Evolutionary conservation across 1,140 invertebrate genomes (phyloP).

Genomic region (Dendroctonus ponderosae): DNA sequence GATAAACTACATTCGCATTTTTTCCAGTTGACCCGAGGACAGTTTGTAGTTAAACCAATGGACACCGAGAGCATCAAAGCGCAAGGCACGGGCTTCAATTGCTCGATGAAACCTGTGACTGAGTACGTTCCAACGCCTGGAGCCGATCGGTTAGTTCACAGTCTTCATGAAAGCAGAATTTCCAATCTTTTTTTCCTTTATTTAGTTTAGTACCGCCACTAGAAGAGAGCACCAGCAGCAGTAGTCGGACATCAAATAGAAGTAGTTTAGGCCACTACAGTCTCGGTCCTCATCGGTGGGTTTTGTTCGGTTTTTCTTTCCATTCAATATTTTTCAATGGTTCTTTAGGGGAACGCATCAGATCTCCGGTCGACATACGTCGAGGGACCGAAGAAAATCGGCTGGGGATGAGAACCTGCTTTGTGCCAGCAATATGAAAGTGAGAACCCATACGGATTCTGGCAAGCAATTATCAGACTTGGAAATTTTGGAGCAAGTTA

Average conservation of each 20-base stretch:
- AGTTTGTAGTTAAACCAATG: constrained; percentile 77
- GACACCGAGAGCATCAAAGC: constrained; percentile 68
- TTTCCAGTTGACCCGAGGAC: constrained; percentile 66
- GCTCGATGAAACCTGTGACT: constrained; percentile 7
- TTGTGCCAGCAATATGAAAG: constrained; percentile 70
- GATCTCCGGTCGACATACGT: constrained; percentile 43
- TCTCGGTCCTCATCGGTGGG: constrained; percentile 56
- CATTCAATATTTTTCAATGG: background rate
- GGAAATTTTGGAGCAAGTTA: constrained; percentile 86
- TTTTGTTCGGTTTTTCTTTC: background rate
- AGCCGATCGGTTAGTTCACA: constrained; percentile 7
- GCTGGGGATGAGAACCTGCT: constrained; percentile 71
- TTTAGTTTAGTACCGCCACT: no score
- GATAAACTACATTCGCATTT: no score
- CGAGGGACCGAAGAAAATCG: constrained; percentile 67
- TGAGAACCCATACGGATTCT: constrained; percentile 79
- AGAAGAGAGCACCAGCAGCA: constrained; percentile 39
- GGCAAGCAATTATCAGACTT: constrained; percentile 81
- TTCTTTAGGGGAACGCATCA: constrained; percentile 40
- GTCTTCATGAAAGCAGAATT: background rate
- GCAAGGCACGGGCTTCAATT: constrained; percentile 13
- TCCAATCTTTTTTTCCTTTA: no score
- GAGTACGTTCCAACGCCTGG: background rate
- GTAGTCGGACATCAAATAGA: constrained; percentile 55
- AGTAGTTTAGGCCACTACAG: constrained; percentile 62